Conservation (phyloP, 1,140 invertebrate genomes). For the Dendrolimus punctatus region DNA sequence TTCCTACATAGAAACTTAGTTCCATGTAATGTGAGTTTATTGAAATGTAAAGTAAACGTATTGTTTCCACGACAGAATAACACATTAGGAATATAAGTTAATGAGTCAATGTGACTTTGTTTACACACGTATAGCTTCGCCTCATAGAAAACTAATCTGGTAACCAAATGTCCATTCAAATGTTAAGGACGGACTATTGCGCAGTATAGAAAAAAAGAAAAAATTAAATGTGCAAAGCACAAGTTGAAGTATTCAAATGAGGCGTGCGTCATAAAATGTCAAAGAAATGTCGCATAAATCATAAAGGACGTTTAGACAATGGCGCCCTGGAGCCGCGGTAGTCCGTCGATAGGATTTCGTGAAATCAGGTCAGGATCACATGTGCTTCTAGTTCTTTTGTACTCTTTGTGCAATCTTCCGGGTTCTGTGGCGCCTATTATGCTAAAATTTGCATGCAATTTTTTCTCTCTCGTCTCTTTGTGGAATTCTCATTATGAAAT, state of each 20-base stretch:
- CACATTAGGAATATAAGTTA: slow-evolving; percentile 30
- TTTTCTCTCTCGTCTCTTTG: slow-evolving; percentile 30
- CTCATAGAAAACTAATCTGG: slow-evolving; percentile 63
- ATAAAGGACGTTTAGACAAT: slow-evolving; percentile 55
- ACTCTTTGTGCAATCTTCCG: slow-evolving; percentile 63
- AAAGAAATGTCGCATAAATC: slow-evolving; percentile 66
- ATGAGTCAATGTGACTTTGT: slow-evolving; percentile 38
- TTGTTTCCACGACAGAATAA: slow-evolving; percentile 18
- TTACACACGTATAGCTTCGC: slow-evolving; percentile 41
- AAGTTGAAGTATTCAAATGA: slow-evolving; percentile 66
- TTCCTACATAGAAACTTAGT: too few species aligned
- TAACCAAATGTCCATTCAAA: slow-evolving; percentile 70
- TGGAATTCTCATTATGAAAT: slow-evolving; percentile 6
- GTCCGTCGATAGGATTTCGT: slow-evolving; percentile 46
- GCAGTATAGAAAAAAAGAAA: slow-evolving; percentile 50
- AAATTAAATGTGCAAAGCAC: slow-evolving; percentile 67
- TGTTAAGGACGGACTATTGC: slow-evolving; percentile 57
- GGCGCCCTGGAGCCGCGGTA: slow-evolving; percentile 47
- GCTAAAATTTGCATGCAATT: slow-evolving; percentile 33
- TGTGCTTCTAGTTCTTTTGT: slow-evolving; percentile 51
- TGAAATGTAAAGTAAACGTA: slow-evolving; percentile 20
- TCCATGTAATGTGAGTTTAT: slow-evolving; percentile 9
- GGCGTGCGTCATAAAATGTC: slow-evolving; percentile 65
- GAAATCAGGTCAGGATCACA: slow-evolving; percentile 69
- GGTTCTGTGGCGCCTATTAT: slow-evolving; percentile 34